Conservation (phyloP, 1,140 invertebrate genomes). For the Phthorimaea operculella region DNA sequence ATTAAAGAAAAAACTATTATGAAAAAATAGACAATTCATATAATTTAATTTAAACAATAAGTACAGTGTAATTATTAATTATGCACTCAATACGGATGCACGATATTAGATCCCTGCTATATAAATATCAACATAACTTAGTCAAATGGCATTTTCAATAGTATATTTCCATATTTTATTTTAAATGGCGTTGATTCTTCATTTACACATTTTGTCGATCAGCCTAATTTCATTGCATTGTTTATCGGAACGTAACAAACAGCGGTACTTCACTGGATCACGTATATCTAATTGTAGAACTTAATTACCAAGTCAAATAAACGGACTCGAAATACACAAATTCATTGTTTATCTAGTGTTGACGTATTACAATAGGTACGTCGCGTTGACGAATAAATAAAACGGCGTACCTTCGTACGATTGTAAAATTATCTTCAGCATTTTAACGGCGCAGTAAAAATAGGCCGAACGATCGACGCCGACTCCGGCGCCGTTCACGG, state of each 20-base stretch:
- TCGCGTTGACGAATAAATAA: constrained; percentile 1
- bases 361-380: constrained; percentile 1
- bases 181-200: constrained; percentile 26
- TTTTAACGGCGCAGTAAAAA: constrained; percentile 6
- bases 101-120: constrained; percentile 19
- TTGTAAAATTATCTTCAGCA: not conserved
- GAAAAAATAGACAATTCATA: constrained; percentile 38
- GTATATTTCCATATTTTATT: constrained; percentile 21
- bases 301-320: not conserved
- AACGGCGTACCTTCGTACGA: not conserved
- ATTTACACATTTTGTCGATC: constrained; percentile 13
- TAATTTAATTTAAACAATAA: constrained; percentile 50
- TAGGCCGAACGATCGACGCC: constrained; percentile 14
- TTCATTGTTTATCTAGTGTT: not conserved
- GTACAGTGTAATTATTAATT: constrained; percentile 34
- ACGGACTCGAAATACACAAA: not conserved
- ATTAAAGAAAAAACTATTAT: constrained; percentile 47
- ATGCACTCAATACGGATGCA: constrained; percentile 24
- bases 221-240: constrained; percentile 16
- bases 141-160: constrained; percentile 29
- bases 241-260: constrained; percentile 5
- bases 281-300: not conserved
- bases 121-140: constrained; percentile 25
- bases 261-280: constrained; percentile 13
- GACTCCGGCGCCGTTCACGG: not conserved